Conservation (phyloP, 1,140 invertebrate genomes). For the Nymphalis io region DNA sequence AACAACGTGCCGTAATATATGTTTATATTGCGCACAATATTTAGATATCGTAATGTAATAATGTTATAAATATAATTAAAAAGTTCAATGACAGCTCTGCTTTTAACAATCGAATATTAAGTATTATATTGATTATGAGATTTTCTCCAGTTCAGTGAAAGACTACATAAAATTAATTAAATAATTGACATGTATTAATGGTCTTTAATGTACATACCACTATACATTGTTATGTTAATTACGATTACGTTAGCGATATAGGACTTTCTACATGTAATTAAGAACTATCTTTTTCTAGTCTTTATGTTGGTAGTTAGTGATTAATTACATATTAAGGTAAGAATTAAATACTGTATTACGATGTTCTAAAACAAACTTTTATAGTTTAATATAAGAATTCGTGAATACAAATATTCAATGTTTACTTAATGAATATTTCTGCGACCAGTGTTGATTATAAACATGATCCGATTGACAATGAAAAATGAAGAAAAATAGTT, state of each 20-base stretch:
- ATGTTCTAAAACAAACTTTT: neutral
- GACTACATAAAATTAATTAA: slow-evolving; percentile 17
- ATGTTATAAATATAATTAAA: neutral
- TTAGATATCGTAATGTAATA: neutral
- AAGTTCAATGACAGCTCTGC: slow-evolving; percentile 8
- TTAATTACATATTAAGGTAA: neutral
- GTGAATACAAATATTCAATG: too few species aligned
- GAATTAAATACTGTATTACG: neutral
- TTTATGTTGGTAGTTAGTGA: slow-evolving; percentile 26
- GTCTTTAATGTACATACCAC: slow-evolving; percentile 29
- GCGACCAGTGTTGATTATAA: too few species aligned
- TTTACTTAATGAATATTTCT: too few species aligned
- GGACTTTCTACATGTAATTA: slow-evolving; percentile 25
- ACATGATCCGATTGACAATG: too few species aligned
- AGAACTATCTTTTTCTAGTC: slow-evolving; percentile 38
- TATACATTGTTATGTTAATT: slow-evolving; percentile 13
- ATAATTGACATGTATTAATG: slow-evolving; percentile 29
- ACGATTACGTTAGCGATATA: slow-evolving; percentile 22
- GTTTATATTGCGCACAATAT: neutral
- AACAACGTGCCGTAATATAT: neutral
- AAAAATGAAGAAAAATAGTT: too few species aligned
- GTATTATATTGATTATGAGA: neutral
- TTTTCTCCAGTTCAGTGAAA: slow-evolving; percentile 18
- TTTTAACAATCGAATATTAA: slow-evolving; percentile 4
- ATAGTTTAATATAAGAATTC: neutral